Evolutionary conservation across 2,888 invertebrate species (phyloP).

Genomic region (Unio pictorum): DNA sequence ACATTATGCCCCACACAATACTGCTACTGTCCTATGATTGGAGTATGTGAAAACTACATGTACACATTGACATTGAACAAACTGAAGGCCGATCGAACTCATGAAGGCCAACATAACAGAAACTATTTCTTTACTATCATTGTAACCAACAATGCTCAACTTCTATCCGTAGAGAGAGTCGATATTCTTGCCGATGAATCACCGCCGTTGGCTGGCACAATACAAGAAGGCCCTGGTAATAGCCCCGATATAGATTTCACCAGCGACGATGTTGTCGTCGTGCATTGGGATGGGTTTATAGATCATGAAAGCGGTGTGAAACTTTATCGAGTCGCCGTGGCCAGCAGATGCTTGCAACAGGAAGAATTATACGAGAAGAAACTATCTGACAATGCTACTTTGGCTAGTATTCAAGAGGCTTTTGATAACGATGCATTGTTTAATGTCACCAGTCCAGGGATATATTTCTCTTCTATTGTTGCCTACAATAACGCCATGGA

Average conservation of each 20-base stretch:
- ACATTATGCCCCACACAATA: too few relatives aligned
- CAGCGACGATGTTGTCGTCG: slow-evolving; percentile 16
- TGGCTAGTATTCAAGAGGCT: slow-evolving; percentile 3
- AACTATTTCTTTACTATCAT: slow-evolving; percentile 40
- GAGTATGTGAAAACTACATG: slow-evolving; percentile 27
- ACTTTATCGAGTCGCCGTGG: slow-evolving; percentile 28
- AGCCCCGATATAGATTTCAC: slow-evolving; percentile 45
- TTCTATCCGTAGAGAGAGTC: slow-evolving; percentile 26
- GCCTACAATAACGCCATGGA: slow-evolving; percentile 51
- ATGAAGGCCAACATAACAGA: slow-evolving; percentile 43
- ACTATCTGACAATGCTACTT: neutral
- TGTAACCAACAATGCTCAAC: slow-evolving; percentile 36
- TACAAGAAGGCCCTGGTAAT: slow-evolving; percentile 25
- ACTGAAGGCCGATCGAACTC: slow-evolving; percentile 16
- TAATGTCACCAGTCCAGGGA: slow-evolving; percentile 15
- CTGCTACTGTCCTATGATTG: slow-evolving; percentile 41
- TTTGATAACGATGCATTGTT: slow-evolving; percentile 11
- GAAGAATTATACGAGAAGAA: slow-evolving; percentile 6
- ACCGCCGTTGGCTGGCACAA: slow-evolving; percentile 32
- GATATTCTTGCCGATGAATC: slow-evolving; percentile 42
- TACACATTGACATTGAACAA: slow-evolving; percentile 25
- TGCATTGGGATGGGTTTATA: slow-evolving; percentile 45
- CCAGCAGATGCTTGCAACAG: slow-evolving; percentile 22
- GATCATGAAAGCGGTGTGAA: slow-evolving; percentile 51
- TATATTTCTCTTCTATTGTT: slow-evolving; percentile 24